Evolutionary conservation across 1,140 invertebrate species (phyloP), one percentile per base, ranked within the genome.

Genomic region (Ganaspis sp.): DNA sequence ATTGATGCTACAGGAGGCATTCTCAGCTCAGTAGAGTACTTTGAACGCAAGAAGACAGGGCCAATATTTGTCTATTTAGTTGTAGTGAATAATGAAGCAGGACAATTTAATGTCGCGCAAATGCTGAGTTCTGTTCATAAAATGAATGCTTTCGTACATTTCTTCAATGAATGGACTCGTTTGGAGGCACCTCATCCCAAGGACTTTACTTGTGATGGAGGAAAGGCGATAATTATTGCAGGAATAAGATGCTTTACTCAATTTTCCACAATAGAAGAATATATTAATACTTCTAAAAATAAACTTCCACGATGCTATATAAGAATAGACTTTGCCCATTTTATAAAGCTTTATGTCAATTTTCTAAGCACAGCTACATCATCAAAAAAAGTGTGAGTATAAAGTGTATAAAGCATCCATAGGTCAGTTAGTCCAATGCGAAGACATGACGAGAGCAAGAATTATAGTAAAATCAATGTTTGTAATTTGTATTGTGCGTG

Each of bases 201-300:
- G 45, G 70, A 75, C 69, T 29, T 85, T 42, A 73, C 78, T 9
- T 74, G 34, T 29, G 79, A 84, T n/a, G 34, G 58, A 69, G 72
- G 8, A 71, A 58, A 83, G 1, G 49, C 71, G 0, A n/a, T n/a
- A n/a, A n/a, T n/a, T n/a, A n/a, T n/a, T n/a, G n/a, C n/a, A n/a
- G n/a, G n/a, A n/a, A n/a, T n/a, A n/a, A n/a, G n/a, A n/a, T n/a
- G n/a, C n/a, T n/a, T n/a, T n/a, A n/a, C n/a, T n/a, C n/a, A n/a
- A n/a, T n/a, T n/a, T n/a, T n/a, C n/a, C n/a, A n/a, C n/a, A n/a
- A n/a, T n/a, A n/a, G n/a, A n/a, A n/a, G 58, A 79, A 21, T 78
- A 78, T 69, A 53, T 54, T 4, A 45, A 69, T 0, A 53, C 69
- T 75, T 64, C 23, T 15, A 70, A 74, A 23, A 29, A 4, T 1